These are phyloP conservation scores for Mustelus asterias DNA, from an alignment of 2,113 vertebrate genomes.

Conservation along the genomic window DNA sequence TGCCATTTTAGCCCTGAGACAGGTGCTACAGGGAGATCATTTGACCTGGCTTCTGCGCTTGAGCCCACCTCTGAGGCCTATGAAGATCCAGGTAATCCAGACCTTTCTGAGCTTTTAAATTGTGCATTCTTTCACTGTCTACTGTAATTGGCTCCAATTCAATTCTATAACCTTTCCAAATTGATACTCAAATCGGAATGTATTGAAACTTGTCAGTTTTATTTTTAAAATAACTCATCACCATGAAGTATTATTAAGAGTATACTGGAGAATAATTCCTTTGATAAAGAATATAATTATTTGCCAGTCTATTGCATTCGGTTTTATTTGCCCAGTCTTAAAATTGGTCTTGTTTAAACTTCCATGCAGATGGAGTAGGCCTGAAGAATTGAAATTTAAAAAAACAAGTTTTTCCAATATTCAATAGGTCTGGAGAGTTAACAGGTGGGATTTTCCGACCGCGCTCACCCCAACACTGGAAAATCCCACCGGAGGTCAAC, in stretches of 20 bases:
- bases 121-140: not conserved
- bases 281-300: not conserved
- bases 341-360: not conserved
- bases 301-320: not conserved
- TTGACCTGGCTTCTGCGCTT: not conserved
- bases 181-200: not conserved
- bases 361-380: too few species aligned
- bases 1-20: slow-evolving; percentile 17
- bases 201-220: not conserved
- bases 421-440: not conserved
- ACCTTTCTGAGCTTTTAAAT: not conserved
- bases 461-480: too few species aligned
- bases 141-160: not conserved
- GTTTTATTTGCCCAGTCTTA: not conserved
- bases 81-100: slow-evolving; percentile 2
- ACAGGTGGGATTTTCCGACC: too few species aligned
- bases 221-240: not conserved
- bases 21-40: not conserved
- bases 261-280: not conserved
- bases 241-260: not conserved
- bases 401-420: not conserved
- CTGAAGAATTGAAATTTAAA: not conserved
- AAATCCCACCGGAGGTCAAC: too few species aligned
- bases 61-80: not conserved
- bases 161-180: not conserved